Conservation (phyloP, 2,113 vertebrate genomes). For the Patagioenas fasciata region DNA sequence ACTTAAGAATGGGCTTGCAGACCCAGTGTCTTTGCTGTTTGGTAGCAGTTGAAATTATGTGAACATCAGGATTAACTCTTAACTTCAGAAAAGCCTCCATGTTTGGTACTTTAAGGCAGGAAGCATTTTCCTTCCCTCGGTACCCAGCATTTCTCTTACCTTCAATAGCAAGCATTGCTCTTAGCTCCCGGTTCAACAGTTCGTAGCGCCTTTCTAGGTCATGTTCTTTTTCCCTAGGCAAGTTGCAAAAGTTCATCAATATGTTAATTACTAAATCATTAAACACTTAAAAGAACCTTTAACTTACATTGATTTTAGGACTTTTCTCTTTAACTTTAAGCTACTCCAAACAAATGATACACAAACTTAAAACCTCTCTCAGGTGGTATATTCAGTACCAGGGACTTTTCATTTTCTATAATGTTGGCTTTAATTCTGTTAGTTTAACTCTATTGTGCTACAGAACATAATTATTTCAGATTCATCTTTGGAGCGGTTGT, state of each 20-base stretch:
- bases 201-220: slow-evolving; percentile 98
- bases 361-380: slow-evolving; percentile 75
- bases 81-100: not conserved
- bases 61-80: not conserved
- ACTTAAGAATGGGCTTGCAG: not conserved
- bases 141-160: slow-evolving; percentile 92
- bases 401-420: slow-evolving; percentile 9
- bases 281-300: slow-evolving; percentile 96
- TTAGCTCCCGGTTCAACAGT: slow-evolving; percentile 95
- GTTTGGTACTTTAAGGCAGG: not conserved
- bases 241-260: slow-evolving; percentile 98
- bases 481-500: not conserved
- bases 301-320: slow-evolving; percentile 93
- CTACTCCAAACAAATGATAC: slow-evolving; percentile 97
- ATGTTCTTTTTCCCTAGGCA: slow-evolving; percentile 99
- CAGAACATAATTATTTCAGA: not conserved
- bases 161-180: slow-evolving; percentile 98
- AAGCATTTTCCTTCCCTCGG: slow-evolving; percentile 79
- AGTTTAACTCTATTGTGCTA: not conserved
- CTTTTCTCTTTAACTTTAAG: slow-evolving; percentile 93
- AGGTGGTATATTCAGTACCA: not conserved
- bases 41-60: not conserved
- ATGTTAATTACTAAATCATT: slow-evolving; percentile 99
- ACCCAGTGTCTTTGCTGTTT: not conserved
- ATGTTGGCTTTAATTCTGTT: not conserved